Percentiles rank a stretch among this genome's conserved stretches.
phyloP scores from a whole-genome alignment of 2,888 invertebrate genomes.

The Anodontia alba region DNA sequence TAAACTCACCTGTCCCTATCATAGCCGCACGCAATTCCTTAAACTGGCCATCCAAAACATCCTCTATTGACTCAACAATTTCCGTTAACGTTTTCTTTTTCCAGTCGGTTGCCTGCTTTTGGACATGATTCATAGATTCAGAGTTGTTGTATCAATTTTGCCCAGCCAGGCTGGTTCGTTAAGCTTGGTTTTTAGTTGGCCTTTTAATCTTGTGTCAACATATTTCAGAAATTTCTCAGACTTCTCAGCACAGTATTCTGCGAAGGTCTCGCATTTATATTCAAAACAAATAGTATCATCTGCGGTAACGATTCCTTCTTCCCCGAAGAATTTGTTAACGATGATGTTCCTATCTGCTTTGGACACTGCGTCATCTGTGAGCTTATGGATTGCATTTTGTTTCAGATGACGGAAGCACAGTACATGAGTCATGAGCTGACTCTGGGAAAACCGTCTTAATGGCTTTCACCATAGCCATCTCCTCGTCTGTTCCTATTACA shows the following conservation, averaged over 20 bases:
- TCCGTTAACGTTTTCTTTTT: not conserved
- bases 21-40: slow-evolving; percentile 22
- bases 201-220: not conserved
- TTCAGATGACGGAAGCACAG: slow-evolving; percentile 30
- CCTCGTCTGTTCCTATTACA: slow-evolving; percentile 28
- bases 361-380: slow-evolving; percentile 17
- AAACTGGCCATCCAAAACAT: slow-evolving; percentile 15
- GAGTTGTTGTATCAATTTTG: slow-evolving; percentile 24
- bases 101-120: slow-evolving; percentile 39
- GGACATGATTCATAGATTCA: slow-evolving; percentile 44
- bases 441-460: slow-evolving; percentile 11
- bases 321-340: slow-evolving; percentile 27
- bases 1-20: slow-evolving; percentile 7
- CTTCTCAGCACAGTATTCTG: not conserved
- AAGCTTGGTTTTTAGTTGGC: not conserved
- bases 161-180: not conserved
- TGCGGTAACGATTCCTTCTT: slow-evolving; percentile 23
- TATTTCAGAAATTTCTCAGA: not conserved
- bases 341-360: slow-evolving; percentile 10
- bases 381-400: slow-evolving; percentile 10
- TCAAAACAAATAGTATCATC: slow-evolving; percentile 31
- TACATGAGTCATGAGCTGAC: slow-evolving; percentile 10
- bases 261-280: not conserved
- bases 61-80: slow-evolving; percentile 7
- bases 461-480: not conserved